Evolutionary conservation across 1,140 invertebrate species (phyloP).

Genomic region (Adelges cooleyi): DNA sequence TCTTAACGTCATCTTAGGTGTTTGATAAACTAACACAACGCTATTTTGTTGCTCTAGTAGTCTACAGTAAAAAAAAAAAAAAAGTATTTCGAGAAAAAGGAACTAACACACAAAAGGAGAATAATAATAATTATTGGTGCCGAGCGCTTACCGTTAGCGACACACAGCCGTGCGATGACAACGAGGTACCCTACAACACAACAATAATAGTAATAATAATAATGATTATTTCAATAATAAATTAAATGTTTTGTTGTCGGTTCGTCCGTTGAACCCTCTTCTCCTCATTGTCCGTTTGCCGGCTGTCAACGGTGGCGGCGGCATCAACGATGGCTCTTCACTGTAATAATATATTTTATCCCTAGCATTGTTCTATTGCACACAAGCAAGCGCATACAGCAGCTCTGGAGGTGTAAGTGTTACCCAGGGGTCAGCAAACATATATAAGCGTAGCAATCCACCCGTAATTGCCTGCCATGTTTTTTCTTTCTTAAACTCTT

Average conservation of each 20-base stretch:
- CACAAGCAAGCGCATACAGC: background rate
- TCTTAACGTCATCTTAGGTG: too few relatives aligned
- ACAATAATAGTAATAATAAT: too few relatives aligned
- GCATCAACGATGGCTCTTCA: background rate
- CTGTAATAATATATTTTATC: too few relatives aligned
- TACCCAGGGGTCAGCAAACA: too few relatives aligned
- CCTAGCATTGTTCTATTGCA: background rate
- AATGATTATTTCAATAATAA: constrained; percentile 29
- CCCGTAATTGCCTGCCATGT: background rate
- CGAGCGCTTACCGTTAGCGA: constrained; percentile 5
- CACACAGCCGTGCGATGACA: background rate
- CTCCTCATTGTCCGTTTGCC: constrained; percentile 18
- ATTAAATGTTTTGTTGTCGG: constrained; percentile 27
- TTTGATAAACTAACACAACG: too few relatives aligned
- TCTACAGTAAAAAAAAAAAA: background rate
- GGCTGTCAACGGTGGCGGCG: background rate
- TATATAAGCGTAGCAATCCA: background rate
- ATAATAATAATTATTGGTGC: background rate
- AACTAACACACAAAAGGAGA: background rate
- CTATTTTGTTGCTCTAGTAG: too few relatives aligned
- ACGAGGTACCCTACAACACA: background rate
- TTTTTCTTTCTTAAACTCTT: too few relatives aligned
- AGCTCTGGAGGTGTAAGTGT: too few relatives aligned
- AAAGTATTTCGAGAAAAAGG: background rate
- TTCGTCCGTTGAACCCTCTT: constrained; percentile 21